A percentile compares a stretch with the other conserved stretches of the same genome.
These are phyloP conservation scores for Hypsibius dujardini DNA, from an alignment of 1,140 invertebrate genomes.

Conservation along the genomic window DNA sequence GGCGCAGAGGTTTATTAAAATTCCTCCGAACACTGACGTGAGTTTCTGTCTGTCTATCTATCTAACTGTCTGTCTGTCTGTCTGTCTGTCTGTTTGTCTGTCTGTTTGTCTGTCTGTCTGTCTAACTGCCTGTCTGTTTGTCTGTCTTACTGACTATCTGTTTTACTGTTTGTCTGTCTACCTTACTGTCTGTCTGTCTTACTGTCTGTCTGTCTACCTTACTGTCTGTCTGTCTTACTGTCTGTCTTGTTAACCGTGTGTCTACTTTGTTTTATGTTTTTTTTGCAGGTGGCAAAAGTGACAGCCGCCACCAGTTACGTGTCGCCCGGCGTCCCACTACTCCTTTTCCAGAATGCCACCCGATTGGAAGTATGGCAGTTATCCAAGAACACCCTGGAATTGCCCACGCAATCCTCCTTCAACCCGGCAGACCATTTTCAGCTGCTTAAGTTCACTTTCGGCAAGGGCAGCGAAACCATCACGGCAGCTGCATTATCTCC, in stretches of 20 bases:
- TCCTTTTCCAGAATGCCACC: neutral
- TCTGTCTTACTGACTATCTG: neutral
- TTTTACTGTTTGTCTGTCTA: neutral
- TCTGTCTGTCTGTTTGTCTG: neutral
- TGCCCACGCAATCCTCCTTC: neutral
- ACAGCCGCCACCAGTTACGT: neutral
- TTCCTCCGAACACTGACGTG: constrained; percentile 6
- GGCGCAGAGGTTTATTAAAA: neutral
- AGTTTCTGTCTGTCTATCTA: neutral
- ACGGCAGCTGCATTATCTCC: neutral
- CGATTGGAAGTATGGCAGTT: constrained; percentile 7
- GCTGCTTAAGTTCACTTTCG: neutral
- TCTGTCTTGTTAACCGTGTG: neutral
- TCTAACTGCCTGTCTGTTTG: neutral
- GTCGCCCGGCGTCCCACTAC: neutral
- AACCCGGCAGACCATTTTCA: neutral
- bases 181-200: neutral
- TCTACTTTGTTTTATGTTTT: neutral
- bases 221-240: neutral
- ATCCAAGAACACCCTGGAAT: neutral
- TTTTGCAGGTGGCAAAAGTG: neutral
- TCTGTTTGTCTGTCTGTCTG: too few relatives aligned
- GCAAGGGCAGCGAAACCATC: neutral
- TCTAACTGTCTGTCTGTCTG: neutral
- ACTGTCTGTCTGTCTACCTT: too few relatives aligned